Conservation (phyloP, 2,888 invertebrate species). For the Tetragonisca angustula region DNA sequence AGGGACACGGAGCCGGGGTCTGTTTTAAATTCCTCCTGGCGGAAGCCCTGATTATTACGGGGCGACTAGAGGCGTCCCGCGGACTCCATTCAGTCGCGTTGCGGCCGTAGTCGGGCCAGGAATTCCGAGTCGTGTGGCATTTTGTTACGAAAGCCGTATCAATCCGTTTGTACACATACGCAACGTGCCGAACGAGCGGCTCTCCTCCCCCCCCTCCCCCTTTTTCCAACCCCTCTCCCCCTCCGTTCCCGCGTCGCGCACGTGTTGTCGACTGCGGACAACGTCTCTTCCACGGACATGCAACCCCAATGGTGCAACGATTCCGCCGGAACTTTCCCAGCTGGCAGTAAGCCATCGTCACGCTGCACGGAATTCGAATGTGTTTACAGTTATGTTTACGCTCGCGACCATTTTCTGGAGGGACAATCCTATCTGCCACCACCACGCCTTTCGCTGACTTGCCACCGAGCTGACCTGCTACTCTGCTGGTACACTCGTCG, state of each 20-base stretch:
- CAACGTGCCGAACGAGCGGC: constrained; percentile 16
- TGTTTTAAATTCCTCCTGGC: constrained; percentile 56
- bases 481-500: too few relatives aligned
- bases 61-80: constrained; percentile 27
- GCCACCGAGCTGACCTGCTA: too few relatives aligned
- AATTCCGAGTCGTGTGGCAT: constrained; percentile 53
- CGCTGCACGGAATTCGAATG: constrained; percentile 73
- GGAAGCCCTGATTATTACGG: constrained; percentile 56
- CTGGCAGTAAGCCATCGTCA: constrained; percentile 75
- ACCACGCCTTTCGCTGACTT: not conserved
- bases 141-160: constrained; percentile 62
- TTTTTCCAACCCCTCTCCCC: not conserved
- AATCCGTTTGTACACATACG: constrained; percentile 63
- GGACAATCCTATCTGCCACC: constrained; percentile 50
- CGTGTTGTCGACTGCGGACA: not conserved
- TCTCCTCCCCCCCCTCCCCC: too few relatives aligned
- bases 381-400: constrained; percentile 78
- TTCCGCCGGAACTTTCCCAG: constrained; percentile 70
- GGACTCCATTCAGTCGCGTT: constrained; percentile 46
- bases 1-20: not conserved
- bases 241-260: not conserved
- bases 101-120: constrained; percentile 42
- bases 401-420: constrained; percentile 57
- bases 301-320: constrained; percentile 41
- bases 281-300: constrained; percentile 25